Conservation (phyloP, 2,888 invertebrate genomes). For the Hemithea aestivaria region DNA sequence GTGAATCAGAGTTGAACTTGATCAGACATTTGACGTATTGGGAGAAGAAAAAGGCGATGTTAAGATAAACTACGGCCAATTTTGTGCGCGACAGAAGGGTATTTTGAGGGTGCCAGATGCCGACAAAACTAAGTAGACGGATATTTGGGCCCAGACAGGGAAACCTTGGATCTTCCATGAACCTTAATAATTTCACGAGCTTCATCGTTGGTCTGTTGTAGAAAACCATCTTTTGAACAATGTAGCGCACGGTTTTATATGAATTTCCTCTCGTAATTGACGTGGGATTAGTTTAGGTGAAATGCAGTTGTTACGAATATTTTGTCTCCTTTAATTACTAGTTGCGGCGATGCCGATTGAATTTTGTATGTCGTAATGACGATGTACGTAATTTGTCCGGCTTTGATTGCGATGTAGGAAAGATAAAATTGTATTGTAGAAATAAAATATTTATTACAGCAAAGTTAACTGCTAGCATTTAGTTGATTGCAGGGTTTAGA, state of each 20-base stretch:
- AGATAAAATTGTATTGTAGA: conserved; percentile 14
- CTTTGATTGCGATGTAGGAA: conserved; percentile 21
- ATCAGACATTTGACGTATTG: conserved; percentile 49
- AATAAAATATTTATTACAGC: conserved; percentile 10
- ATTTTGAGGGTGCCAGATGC: conserved; percentile 46
- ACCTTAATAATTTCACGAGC: conserved; percentile 22
- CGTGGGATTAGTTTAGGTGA: conserved; percentile 35
- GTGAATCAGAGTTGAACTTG: conserved; percentile 32
- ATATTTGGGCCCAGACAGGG: conserved; percentile 54
- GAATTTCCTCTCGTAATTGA: conserved; percentile 29
- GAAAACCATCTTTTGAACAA: too few relatives aligned
- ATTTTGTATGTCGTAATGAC: conserved; percentile 33
- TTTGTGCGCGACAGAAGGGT: conserved; percentile 34
- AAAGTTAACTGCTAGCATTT: conserved; percentile 9
- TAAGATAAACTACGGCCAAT: conserved; percentile 37
- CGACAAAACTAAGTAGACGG: conserved; percentile 36
- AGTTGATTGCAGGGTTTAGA: conserved; percentile 11
- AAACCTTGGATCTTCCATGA: conserved; percentile 41
- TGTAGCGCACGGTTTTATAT: neutral
- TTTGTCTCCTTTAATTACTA: conserved; percentile 43
- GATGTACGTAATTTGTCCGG: conserved; percentile 32
- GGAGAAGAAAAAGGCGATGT: conserved; percentile 44
- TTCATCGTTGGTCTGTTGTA: conserved; percentile 7
- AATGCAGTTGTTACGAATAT: conserved; percentile 41
- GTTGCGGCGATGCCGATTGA: conserved; percentile 35